These are phyloP conservation scores for Elysia crispata DNA, from an alignment of 2,888 invertebrate genomes.

Conservation along the genomic window DNA sequence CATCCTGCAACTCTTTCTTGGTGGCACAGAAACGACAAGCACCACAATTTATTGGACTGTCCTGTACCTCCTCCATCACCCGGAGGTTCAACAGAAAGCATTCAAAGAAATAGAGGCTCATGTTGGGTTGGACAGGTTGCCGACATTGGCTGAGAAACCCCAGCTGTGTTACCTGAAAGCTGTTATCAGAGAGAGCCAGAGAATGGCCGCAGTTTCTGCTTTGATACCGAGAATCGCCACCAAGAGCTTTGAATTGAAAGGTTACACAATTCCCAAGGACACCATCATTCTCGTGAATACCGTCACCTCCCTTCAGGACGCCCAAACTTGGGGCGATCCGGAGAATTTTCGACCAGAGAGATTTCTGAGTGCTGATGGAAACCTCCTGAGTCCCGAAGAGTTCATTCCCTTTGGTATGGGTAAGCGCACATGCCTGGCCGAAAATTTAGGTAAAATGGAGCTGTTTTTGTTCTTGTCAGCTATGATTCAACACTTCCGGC, in stretches of 20 bases:
- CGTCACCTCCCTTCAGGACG: conserved; percentile 55
- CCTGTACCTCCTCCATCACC: conserved; percentile 87
- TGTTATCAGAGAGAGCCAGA: conserved; percentile 57
- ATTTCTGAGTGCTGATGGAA: conserved; percentile 51
- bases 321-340: conserved; percentile 44
- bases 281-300: conserved; percentile 53
- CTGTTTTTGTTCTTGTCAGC: background rate
- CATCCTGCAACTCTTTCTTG: too few species aligned
- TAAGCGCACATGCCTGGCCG: background rate
- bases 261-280: conserved; percentile 63
- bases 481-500: background rate
- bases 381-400: conserved; percentile 38
- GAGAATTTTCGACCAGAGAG: conserved; percentile 54
- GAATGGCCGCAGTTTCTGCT: conserved; percentile 59
- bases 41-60: conserved; percentile 91
- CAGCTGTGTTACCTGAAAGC: conserved; percentile 57
- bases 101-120: conserved; percentile 59
- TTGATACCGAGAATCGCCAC: conserved; percentile 53
- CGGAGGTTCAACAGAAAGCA: conserved; percentile 78
- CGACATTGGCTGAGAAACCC: conserved; percentile 47
- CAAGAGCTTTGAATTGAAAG: conserved; percentile 57
- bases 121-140: conserved; percentile 64
- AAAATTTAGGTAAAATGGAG: background rate
- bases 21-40: too few species aligned
- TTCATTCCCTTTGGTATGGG: too few species aligned